Base-by-base conservation (phyloP, 2,797 vertebrate genomes). In the Staurois parvus region DNA sequence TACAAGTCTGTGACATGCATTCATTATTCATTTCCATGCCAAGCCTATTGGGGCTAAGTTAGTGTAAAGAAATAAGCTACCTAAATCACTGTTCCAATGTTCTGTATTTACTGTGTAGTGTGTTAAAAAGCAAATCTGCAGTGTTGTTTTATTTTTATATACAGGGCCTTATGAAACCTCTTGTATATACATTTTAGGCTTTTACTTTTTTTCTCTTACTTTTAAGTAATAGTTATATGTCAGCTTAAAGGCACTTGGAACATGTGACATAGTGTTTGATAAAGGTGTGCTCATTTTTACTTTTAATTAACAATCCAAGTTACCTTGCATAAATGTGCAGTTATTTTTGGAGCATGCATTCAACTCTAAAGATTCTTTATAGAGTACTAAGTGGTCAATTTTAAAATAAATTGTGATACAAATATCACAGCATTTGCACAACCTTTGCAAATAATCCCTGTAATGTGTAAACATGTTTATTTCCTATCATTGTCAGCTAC, bases 1-100 rank as follows among this genome's bases (percentile, higher is more conserved):
- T 93, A 91, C 93, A 92, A 72, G 68, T 28, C 66, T 78, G 59
- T 84, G 32, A 67, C 81, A 68, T 75, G 24, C 73, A 11, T 75
- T 68, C 72, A 82, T 66, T 59, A 66, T 83, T 83, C 72, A 83
- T 75, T 67, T 72, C 32, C 40, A 81, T 81, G 69, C 69, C 59
- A 74, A 48, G 64, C 37, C 32, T 48, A 66, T 32, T 70, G 40
- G 32, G 84, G 30, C 72, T 80, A 74, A 62, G 70, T 32, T 80
- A 69, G 70, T 66, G 45, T 79, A 73, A 73, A 34, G 24, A 30
- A 81, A 37, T 29, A n/a, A 68, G 84, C 76, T 68, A 75, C 62
- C 70, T 79, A 66, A 64, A 15, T 70, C 45, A 78, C 66, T 37
- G 82, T 76, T 37, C 42, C 52, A 30, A 34, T 72, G 34, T 70